Percentiles rank a stretch among this genome's conserved stretches.
These are phyloP conservation scores for Mesoligia furuncula DNA, from an alignment of 2,888 invertebrate species.

Conservation along the genomic window DNA sequence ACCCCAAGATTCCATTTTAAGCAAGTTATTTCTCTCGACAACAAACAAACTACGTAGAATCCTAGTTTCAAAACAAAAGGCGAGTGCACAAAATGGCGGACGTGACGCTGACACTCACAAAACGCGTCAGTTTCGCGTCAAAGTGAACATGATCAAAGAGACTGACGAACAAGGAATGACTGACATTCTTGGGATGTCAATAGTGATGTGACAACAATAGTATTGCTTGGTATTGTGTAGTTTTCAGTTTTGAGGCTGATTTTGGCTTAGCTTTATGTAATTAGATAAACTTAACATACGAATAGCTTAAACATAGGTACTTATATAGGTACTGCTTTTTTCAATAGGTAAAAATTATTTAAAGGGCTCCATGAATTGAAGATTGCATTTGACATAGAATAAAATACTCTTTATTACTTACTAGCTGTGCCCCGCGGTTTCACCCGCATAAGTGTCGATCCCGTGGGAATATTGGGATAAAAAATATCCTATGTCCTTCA, in stretches of 20 bases:
- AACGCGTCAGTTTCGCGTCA: conserved; percentile 39
- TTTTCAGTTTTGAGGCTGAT: not conserved
- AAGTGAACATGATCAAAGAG: conserved; percentile 51
- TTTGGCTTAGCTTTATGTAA: not conserved
- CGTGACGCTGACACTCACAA: conserved; percentile 15
- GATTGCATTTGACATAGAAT: not conserved
- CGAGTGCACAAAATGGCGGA: conserved; percentile 25
- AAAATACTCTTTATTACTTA: too few species aligned
- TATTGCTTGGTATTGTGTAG: not conserved
- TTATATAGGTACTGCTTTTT: not conserved
- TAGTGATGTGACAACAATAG: not conserved
- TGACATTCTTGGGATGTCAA: conserved; percentile 31
- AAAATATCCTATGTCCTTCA: too few species aligned
- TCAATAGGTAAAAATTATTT: not conserved
- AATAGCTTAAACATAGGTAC: not conserved
- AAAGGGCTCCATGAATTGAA: not conserved
- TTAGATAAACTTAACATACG: not conserved
- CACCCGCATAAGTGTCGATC: too few species aligned
- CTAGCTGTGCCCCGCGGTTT: too few species aligned
- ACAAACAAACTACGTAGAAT: not conserved
- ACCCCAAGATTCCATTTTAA: not conserved
- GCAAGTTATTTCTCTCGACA: conserved; percentile 2
- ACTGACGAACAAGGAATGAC: not conserved
- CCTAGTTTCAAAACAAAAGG: conserved; percentile 40
- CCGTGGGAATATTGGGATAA: too few species aligned